Percentiles rank a stretch among this genome's conserved stretches.
phyloP scores from a whole-genome alignment of 2,797 vertebrate genomes.

The Steatocranus sp. region DNA sequence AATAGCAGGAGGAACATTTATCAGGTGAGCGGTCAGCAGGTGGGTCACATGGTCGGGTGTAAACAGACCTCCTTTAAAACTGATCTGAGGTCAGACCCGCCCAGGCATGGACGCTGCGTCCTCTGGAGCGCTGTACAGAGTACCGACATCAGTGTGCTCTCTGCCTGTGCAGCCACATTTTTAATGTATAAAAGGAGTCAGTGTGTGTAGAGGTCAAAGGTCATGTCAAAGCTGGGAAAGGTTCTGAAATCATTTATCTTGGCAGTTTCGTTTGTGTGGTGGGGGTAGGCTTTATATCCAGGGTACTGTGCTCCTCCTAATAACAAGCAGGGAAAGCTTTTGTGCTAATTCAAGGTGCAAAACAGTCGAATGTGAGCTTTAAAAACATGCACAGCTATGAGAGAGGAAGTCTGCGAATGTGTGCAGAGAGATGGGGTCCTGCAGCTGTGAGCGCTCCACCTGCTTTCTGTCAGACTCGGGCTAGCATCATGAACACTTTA shows the following conservation, averaged over 20 bases:
- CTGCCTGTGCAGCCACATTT: not conserved
- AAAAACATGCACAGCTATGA: too few relatives aligned
- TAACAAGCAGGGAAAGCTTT: not conserved
- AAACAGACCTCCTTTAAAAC: not conserved
- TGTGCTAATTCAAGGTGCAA: not conserved
- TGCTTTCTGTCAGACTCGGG: too few relatives aligned
- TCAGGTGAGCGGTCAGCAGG: not conserved
- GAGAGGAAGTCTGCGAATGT: too few relatives aligned
- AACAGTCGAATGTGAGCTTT: too few relatives aligned
- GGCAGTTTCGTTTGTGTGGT: not conserved
- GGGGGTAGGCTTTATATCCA: not conserved
- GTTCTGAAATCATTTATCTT: not conserved
- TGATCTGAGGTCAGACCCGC: not conserved
- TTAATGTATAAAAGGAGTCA: not conserved
- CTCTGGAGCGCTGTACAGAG: not conserved
- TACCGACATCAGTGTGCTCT: not conserved
- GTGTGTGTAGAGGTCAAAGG: not conserved
- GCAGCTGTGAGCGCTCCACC: too few relatives aligned
- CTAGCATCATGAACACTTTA: too few relatives aligned
- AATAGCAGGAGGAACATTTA: not conserved
- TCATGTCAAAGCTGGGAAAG: not conserved
- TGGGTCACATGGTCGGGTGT: not conserved
- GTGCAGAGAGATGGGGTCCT: too few relatives aligned
- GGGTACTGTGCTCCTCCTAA: not conserved
- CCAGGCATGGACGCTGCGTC: not conserved